Evolutionary conservation across 2,113 vertebrate species (phyloP), one percentile per base, ranked within the genome.

Genomic region (Spea multiplicata): DNA sequence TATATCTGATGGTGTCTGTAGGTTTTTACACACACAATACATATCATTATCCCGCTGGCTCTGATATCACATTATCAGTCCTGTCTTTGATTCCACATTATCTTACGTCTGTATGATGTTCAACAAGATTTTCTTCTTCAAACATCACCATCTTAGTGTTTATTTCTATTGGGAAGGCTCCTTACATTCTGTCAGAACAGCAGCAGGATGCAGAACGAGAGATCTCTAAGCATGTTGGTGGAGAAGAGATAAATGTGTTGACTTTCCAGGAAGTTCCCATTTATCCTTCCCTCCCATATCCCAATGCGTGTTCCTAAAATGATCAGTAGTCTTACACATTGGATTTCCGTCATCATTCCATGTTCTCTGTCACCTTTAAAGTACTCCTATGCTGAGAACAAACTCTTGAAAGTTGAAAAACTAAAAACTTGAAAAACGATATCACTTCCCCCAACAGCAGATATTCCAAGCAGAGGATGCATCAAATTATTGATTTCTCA

Each of bases 331-430:
- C 30, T 45, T 10, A 53, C 74, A 75, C 64, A 67, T 75, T 75
- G 52, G 49, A 62, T 75, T 75, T 75, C 64, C 44, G 67, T 75
- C 74, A 67, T 67, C 62, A 67, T 75, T 65, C 67, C 61, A 75
- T 55, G 64, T 75, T 65, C 30, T 53, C 48, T 67, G 46, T 67
- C 52, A 30, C 64, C 74, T 75, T 75, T 50, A 75, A 75, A 75
- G 64, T 7, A 66, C 14, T 75, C 44, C 74, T 12, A 75, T 14
- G 46, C 66, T 66, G 49, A 64, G 61, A 64, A 49, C n/a, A 12
- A 49, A 55, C 30, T 48, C 64, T 57, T 53, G 67, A 48, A 75
- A 66, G 67, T 12, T 7, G 12, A n/a, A n/a, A n/a, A n/a, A n/a
- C n/a, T n/a, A n/a, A n/a, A n/a, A n/a, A n/a, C 49, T 44, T n/a